Conservation (phyloP, 2,113 vertebrate genomes). For the Oryzias melastigma region DNA sequence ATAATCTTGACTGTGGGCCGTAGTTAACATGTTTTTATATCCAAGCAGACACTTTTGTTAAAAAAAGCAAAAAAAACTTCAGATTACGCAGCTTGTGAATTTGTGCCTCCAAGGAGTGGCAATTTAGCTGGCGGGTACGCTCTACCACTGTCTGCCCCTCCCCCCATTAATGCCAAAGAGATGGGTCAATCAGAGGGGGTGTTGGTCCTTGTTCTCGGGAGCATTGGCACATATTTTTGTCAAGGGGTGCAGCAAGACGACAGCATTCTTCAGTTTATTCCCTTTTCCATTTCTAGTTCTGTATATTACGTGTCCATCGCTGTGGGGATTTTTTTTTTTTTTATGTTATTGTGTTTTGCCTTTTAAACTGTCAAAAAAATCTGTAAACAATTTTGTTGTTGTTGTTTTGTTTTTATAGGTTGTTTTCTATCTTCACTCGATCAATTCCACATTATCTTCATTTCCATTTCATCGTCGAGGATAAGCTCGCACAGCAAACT, state of each 20-base stretch:
- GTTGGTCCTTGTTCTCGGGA: slow-evolving; percentile 58
- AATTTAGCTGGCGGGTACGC: slow-evolving; percentile 58
- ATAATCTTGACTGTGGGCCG: slow-evolving; percentile 74
- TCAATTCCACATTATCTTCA: slow-evolving; percentile 46
- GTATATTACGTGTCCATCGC: slow-evolving; percentile 69
- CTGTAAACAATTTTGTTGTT: slow-evolving; percentile 49
- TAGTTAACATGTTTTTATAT: slow-evolving; percentile 35
- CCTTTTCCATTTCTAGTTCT: slow-evolving; percentile 63
- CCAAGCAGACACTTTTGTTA: too few species aligned
- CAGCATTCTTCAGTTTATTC: slow-evolving; percentile 62
- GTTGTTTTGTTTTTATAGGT: slow-evolving; percentile 39
- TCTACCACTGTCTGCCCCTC: slow-evolving; percentile 45
- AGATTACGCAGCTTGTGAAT: slow-evolving; percentile 30
- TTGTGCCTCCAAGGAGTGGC: slow-evolving; percentile 47
- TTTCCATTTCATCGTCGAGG: slow-evolving; percentile 54
- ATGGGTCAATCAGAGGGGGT: slow-evolving; percentile 52
- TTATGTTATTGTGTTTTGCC: slow-evolving; percentile 56
- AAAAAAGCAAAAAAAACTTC: neutral
- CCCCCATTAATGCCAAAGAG: slow-evolving; percentile 74
- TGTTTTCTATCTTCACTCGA: slow-evolving; percentile 27
- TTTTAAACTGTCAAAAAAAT: slow-evolving; percentile 65
- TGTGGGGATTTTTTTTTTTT: slow-evolving; percentile 36
- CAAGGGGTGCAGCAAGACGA: slow-evolving; percentile 54
- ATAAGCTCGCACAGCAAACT: slow-evolving; percentile 58
- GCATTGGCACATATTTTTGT: slow-evolving; percentile 74